Percentiles rank a stretch among this genome's conserved stretches.
Conservation (phyloP, 2,797 vertebrate genomes). For the Serranus cabrilla region DNA sequence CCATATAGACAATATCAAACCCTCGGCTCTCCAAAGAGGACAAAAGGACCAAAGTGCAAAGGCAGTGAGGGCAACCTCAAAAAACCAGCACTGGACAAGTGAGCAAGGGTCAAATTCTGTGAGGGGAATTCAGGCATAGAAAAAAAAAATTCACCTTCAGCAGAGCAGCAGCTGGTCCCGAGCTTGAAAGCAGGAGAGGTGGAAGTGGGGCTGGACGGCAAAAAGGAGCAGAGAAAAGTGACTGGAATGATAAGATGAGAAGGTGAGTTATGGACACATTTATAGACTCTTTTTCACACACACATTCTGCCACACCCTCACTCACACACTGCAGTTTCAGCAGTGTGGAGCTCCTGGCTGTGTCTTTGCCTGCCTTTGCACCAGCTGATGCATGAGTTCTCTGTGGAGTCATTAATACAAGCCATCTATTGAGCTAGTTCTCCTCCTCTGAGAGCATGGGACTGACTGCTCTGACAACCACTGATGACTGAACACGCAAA, state of each 20-base stretch:
- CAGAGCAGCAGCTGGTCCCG: constrained; percentile 71
- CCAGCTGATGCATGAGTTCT: constrained; percentile 76
- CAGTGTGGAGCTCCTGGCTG: constrained; percentile 47
- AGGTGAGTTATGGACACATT: constrained; percentile 83
- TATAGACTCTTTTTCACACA: constrained; percentile 48
- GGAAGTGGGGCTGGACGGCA: constrained; percentile 51
- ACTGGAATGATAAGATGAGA: constrained; percentile 86
- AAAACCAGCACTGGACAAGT: constrained; percentile 54
- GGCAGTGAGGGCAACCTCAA: constrained; percentile 35
- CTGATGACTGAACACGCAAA: constrained; percentile 73
- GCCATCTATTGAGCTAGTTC: constrained; percentile 76
- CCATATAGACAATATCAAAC: constrained; percentile 61
- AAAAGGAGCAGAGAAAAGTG: constrained; percentile 75
- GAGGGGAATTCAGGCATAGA: constrained; percentile 32
- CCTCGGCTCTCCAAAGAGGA: constrained; percentile 48
- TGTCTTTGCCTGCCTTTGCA: constrained; percentile 69
- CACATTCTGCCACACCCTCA: constrained; percentile 65
- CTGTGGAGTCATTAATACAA: constrained; percentile 79
- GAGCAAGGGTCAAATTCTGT: constrained; percentile 64
- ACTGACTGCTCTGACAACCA: constrained; percentile 74
- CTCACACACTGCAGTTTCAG: constrained; percentile 62
- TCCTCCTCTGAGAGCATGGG: constrained; percentile 71
- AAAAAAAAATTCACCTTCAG: constrained; percentile 54
- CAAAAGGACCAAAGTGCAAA: constrained; percentile 43
- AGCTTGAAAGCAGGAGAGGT: constrained; percentile 53